Evolutionary conservation across 2,888 invertebrate species (phyloP), one percentile per base, ranked within the genome.

Genomic region (Trypoxylon attenuatum): DNA sequence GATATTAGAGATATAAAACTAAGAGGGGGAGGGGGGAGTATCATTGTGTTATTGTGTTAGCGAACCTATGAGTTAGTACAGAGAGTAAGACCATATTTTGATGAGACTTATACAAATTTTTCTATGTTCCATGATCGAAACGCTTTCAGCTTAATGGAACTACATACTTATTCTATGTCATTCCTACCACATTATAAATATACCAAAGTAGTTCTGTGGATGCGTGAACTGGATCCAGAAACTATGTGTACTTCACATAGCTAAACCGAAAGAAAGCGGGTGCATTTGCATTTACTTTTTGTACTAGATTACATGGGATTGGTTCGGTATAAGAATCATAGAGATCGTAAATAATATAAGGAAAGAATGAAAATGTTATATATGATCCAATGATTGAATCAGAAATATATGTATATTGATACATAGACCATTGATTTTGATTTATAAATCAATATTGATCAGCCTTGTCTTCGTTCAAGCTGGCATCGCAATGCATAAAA

Each of bases 251-350:
- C 19, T n/a, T n/a, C 5, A 22, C 19, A 19, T 47, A 41, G 22
- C 41, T 21, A 13, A n/a, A n/a, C 8, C 25, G 27, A 18, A 16
- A 21, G 22, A 23, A 21, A n/a, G n/a, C n/a, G 42, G 27, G 3
- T 51, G 42, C 60, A 64, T 60, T 64, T 51, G 42, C 60, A 64
- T 60, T 64, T 64, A 25, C 39, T 45, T 45, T 41, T 45, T 42
- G 2, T 45, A 45, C 27, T 27, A 19, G 10, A 33, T 13, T n/a
- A 33, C 10, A n/a, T 33, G 33, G 33, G 33, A 13, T 33, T 2
- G 33, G 33, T 13, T 5, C 4, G 33, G 33, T 2, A 6, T 33
- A 8, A 3, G 4, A 33, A 33, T 33, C n/a, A n/a, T n/a, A n/a
- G n/a, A n/a, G n/a, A n/a, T n/a, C n/a, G n/a, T n/a, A n/a, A n/a